Conservation (phyloP, 2,113 vertebrate genomes). For the Vidua macroura region DNA sequence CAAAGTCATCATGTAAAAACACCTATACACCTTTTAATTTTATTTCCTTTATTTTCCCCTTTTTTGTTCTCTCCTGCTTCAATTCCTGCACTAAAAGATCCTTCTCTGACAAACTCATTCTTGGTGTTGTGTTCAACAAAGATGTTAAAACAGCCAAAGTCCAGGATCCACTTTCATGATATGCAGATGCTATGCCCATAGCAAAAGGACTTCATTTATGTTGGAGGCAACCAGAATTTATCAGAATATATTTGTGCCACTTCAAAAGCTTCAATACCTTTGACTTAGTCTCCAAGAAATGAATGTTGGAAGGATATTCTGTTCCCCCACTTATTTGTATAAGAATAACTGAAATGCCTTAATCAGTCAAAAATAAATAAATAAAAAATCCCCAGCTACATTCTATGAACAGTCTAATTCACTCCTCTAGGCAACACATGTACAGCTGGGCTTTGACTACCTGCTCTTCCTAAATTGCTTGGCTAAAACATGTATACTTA, state of each 20-base stretch:
- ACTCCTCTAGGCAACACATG: background rate
- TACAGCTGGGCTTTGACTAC: background rate
- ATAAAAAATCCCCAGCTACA: rapidly evolving
- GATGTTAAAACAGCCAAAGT: background rate
- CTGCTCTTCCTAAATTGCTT: background rate
- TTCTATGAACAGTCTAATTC: background rate
- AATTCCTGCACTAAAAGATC: background rate
- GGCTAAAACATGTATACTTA: background rate
- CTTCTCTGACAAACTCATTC: background rate
- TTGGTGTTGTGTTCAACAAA: background rate
- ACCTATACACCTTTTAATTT: too few relatives aligned
- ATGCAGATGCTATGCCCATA: background rate
- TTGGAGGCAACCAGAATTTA: background rate
- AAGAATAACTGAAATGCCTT: background rate
- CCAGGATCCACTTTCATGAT: background rate
- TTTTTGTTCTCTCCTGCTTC: background rate
- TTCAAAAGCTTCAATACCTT: background rate
- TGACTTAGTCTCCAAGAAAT: background rate
- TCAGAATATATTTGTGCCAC: background rate
- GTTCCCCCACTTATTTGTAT: background rate
- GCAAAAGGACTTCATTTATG: background rate
- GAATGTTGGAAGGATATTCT: background rate
- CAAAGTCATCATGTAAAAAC: background rate
- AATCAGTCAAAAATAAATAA: background rate
- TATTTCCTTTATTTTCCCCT: rapidly evolving